A percentile compares a stretch with the other conserved stretches of the same genome.
Evolutionary conservation across 1,140 invertebrate species (phyloP).

Genomic region (Euura lappo): DNA sequence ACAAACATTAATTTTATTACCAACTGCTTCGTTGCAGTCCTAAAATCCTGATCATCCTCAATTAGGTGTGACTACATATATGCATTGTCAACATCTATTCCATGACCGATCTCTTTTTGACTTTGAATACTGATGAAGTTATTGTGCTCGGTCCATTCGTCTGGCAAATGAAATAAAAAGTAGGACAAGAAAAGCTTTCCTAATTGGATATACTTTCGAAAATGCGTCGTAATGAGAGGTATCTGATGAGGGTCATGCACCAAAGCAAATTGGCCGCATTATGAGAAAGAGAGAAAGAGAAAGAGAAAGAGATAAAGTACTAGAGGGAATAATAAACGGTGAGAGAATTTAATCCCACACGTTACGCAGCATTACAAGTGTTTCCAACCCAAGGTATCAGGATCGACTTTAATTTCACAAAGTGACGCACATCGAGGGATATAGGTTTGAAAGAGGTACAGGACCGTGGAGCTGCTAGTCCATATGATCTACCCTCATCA

Average conservation of each 20-base stretch:
- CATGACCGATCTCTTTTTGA: too few relatives aligned
- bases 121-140: too few relatives aligned
- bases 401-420: neutral
- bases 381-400: neutral
- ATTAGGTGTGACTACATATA: too few relatives aligned
- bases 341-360: neutral
- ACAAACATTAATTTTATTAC: neutral
- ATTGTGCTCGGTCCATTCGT: too few relatives aligned
- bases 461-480: neutral
- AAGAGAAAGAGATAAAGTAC: neutral
- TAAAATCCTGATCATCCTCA: neutral
- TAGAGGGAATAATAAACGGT: neutral
- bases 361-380: neutral
- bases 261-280: constrained; percentile 1
- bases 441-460: neutral
- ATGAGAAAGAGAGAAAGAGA: neutral
- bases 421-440: neutral
- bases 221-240: neutral
- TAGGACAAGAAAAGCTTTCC: neutral
- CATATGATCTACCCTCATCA: neutral
- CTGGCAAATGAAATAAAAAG: too few relatives aligned
- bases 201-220: neutral
- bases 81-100: too few relatives aligned
- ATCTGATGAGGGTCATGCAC: neutral
- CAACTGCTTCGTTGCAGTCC: neutral